Percentiles rank a stretch among this genome's conserved stretches.
phyloP scores from a whole-genome alignment of 2,797 vertebrate species.

The Acanthurus lineatus region DNA sequence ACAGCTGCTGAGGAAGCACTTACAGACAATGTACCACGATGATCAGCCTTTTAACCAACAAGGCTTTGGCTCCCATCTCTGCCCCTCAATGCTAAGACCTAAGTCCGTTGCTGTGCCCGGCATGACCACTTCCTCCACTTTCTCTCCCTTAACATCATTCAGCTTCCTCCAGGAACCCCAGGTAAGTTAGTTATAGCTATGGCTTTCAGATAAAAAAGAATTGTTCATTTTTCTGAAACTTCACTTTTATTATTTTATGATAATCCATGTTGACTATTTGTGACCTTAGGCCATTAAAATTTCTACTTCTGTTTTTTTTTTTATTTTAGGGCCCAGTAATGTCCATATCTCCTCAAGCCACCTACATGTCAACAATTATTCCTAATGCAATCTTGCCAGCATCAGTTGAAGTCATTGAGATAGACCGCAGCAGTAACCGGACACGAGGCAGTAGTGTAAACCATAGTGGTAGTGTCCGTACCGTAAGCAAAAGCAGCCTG shows the following conservation, averaged over 20 bases:
- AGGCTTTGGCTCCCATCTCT: slow-evolving; percentile 70
- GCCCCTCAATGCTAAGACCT: slow-evolving; percentile 85
- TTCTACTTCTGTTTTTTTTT: slow-evolving; percentile 5
- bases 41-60: slow-evolving; percentile 84
- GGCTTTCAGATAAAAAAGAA: not conserved
- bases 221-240: slow-evolving; percentile 1
- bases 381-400: slow-evolving; percentile 94
- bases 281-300: slow-evolving; percentile 12
- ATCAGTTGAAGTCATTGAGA: slow-evolving; percentile 94
- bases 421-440: slow-evolving; percentile 87
- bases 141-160: slow-evolving; percentile 59
- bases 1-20: slow-evolving; percentile 85
- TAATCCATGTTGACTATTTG: not conserved
- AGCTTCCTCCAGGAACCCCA: slow-evolving; percentile 84
- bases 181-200: slow-evolving; percentile 50
- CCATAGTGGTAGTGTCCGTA: slow-evolving; percentile 81
- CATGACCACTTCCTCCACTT: slow-evolving; percentile 86
- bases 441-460: slow-evolving; percentile 65
- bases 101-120: slow-evolving; percentile 95
- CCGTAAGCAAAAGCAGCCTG: slow-evolving; percentile 88
- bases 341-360: slow-evolving; percentile 98
- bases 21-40: slow-evolving; percentile 87
- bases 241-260: not conserved
- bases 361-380: slow-evolving; percentile 98
- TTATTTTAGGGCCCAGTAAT: slow-evolving; percentile 89